A percentile compares a stretch with the other conserved stretches of the same genome.
phyloP scores from a whole-genome alignment of 2,113 vertebrate genomes.

The Alligator sinensis region DNA sequence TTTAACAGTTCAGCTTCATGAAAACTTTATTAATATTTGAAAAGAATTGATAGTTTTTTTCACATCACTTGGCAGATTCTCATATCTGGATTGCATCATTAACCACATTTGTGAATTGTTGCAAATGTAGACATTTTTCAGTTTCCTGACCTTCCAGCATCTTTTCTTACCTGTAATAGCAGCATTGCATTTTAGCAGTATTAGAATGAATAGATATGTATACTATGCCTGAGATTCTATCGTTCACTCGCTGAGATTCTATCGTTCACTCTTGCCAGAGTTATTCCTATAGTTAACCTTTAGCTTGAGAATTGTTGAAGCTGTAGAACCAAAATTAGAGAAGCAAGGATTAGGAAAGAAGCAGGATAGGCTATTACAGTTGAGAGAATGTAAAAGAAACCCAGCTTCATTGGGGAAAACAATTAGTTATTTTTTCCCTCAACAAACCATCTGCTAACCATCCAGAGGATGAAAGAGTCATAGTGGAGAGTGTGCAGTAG shows the following conservation, averaged over 20 bases:
- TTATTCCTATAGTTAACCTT: background rate
- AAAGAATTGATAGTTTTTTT: background rate
- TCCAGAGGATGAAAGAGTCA: background rate
- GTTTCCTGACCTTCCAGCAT: background rate
- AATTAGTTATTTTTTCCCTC: background rate
- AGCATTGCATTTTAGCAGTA: slow-evolving; percentile 13
- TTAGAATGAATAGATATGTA: background rate
- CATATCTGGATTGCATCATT: slow-evolving; percentile 15
- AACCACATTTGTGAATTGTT: slow-evolving; percentile 20
- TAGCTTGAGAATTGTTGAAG: background rate
- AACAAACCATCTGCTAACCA: background rate
- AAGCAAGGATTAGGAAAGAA: background rate
- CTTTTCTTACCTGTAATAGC: slow-evolving; percentile 49
- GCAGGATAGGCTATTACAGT: background rate
- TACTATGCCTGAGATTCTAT: slow-evolving; percentile 15
- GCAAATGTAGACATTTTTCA: background rate
- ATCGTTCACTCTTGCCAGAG: background rate
- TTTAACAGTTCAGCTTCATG: background rate
- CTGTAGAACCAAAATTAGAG: background rate
- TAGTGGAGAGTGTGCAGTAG: background rate
- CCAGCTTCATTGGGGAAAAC: background rate
- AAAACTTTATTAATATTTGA: background rate
- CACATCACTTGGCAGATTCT: background rate
- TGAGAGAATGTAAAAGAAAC: background rate
- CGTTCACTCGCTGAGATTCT: too few relatives aligned